Evolutionary conservation across 2,113 vertebrate species (phyloP).

Genomic region (Stegostoma tigrinum): DNA sequence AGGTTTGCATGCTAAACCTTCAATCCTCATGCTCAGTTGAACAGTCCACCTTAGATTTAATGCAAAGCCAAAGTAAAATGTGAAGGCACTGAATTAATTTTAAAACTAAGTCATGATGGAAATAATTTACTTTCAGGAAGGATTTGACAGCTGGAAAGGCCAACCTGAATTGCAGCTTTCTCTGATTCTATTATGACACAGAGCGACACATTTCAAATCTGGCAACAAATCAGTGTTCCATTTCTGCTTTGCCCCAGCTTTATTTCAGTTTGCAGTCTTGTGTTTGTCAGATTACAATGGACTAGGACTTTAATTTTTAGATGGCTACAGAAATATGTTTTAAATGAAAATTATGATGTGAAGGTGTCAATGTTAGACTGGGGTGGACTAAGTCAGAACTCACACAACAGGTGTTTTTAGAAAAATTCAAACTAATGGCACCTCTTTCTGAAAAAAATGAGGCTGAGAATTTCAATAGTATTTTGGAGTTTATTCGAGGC

Average conservation of each 20-base stretch:
- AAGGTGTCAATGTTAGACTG: too few relatives aligned
- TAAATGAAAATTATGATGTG: neutral
- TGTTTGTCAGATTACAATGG: neutral
- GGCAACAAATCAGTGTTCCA: conserved; percentile 5
- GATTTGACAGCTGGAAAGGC: conserved; percentile 24
- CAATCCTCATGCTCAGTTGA: neutral
- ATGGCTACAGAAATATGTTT: neutral
- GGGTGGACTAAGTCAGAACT: too few relatives aligned
- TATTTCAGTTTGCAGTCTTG: neutral
- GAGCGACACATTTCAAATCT: neutral
- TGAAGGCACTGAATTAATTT: neutral
- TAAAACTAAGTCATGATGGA: neutral
- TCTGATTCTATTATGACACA: conserved; percentile 1
- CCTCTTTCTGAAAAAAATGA: neutral
- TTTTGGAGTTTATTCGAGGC: neutral
- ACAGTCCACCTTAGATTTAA: neutral
- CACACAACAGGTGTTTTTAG: too few relatives aligned
- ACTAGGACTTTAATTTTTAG: neutral
- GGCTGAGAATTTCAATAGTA: neutral
- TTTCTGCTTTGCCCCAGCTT: neutral
- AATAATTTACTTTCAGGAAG: conserved; percentile 7
- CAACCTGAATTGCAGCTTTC: conserved; percentile 14
- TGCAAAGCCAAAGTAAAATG: neutral
- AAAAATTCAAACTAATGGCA: neutral
- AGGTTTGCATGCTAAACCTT: neutral